Evolutionary conservation across 2,888 invertebrate genomes (phyloP).

Genomic region (Dryobotodes eremita): DNA sequence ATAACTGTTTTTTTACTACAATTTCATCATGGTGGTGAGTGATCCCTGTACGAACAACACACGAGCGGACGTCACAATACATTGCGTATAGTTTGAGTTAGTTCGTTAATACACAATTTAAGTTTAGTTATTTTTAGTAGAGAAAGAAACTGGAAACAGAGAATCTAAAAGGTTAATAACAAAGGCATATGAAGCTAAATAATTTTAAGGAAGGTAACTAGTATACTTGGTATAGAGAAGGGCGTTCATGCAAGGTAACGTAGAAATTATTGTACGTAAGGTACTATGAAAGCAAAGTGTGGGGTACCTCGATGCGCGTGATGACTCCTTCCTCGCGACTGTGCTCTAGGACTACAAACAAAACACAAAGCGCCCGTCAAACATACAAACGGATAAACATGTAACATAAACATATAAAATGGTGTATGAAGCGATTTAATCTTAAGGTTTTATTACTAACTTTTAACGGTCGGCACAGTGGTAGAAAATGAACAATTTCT

Average conservation of each 20-base stretch:
- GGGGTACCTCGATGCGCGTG: conserved; percentile 90
- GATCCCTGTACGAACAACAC: conserved; percentile 76
- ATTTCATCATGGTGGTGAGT: conserved; percentile 62
- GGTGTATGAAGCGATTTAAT: conserved; percentile 75
- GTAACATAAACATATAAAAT: conserved; percentile 80
- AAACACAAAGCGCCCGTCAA: conserved; percentile 90
- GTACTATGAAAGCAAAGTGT: conserved; percentile 87
- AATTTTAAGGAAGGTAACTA: conserved; percentile 51
- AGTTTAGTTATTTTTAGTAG: conserved; percentile 58
- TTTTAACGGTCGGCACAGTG: conserved; percentile 21
- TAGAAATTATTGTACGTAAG: conserved; percentile 55
- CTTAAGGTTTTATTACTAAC: conserved; percentile 27
- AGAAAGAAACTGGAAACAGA: conserved; percentile 38
- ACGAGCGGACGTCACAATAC: conserved; percentile 89
- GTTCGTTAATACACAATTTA: conserved; percentile 64
- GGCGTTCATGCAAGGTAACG: conserved; percentile 61
- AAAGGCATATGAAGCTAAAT: conserved; percentile 64
- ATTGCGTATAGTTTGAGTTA: conserved; percentile 77
- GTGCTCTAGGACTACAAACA: conserved; percentile 91
- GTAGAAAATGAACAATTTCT: conserved; percentile 47
- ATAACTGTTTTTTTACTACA: conserved; percentile 26
- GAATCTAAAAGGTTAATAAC: conserved; percentile 51
- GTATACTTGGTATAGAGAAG: conserved; percentile 51
- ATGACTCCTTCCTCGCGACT: conserved; percentile 91
- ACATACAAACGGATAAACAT: conserved; percentile 86